Evolutionary conservation across 2,113 vertebrate genomes (phyloP), one percentile per base, ranked within the genome.

Genomic region (Ceyx cyanopectus): DNA sequence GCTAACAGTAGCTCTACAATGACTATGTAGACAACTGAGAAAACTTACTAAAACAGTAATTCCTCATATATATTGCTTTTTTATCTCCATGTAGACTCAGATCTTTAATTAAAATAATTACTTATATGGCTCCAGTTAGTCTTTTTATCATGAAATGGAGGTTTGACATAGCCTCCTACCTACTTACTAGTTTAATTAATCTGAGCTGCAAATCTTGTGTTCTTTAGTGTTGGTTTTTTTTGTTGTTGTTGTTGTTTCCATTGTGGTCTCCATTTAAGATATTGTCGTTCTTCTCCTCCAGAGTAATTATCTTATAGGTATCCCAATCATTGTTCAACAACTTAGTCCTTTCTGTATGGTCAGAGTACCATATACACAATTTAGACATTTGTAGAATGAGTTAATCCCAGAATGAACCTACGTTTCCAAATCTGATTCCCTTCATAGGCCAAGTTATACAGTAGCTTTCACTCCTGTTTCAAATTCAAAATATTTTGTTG

Each of bases 11-110:
- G 84, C 73, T 73, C 61, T 87, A 48, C 17, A 2, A 9, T 77
- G 70, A 85, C 82, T 41, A 58, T 21, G 23, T 68, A 94, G 92
- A 93, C 56, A 66, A 75, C 88, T 90, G 69, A 87, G 78, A 93
- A 96, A 96, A 91, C 77, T 90, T 93, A 93, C 87, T 92, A 90
- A 63, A 89, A 84, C 22, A n/a, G 32, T 78, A 95, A 91, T 93
- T 87, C 72, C 70, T 93, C 58, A 74, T 40, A 56, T 73, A 63
- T 45, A 70, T 89, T 68, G 16, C 62, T 84, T 90, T 92, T 93
- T 81, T 73, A 37, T 37, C 72, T 61, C 30, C 65, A 69, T 69
- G 60, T 85, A 48, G 74, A 68, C 48, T 40, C 16, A 78, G 23
- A 68, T 62, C 22, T 62, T 90, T 82, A 86, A 90, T 86, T 81